Conservation (phyloP, 2,888 invertebrate species). For the Lithodes maja region DNA sequence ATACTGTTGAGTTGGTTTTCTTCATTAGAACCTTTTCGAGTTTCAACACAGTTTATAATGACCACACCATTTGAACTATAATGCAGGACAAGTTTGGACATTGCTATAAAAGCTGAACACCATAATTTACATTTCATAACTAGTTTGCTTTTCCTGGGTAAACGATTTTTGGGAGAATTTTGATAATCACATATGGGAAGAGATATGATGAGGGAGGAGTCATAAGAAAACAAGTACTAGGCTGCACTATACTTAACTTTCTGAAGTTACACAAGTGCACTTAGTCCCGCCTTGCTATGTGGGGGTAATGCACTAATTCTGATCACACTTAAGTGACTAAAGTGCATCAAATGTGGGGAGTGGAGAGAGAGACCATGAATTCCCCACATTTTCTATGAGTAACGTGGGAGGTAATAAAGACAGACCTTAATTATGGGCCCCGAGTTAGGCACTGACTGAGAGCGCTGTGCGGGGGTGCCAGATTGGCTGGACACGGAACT, state of each 20-base stretch:
- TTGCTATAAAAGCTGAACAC: too few species aligned
- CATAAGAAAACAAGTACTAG: background rate
- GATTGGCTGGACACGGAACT: constrained; percentile 77
- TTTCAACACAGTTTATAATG: too few species aligned
- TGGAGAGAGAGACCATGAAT: constrained; percentile 37
- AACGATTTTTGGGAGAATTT: too few species aligned
- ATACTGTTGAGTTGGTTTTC: background rate
- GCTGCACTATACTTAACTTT: constrained; percentile 42
- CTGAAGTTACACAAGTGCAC: background rate
- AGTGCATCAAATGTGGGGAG: constrained; percentile 32
- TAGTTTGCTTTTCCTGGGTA: too few species aligned
- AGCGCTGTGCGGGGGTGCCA: constrained; percentile 72
- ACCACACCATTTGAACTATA: too few species aligned
- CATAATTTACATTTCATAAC: too few species aligned
- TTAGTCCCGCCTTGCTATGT: background rate
- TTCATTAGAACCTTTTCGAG: too few species aligned
- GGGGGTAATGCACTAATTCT: background rate
- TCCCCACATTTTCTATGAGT: too few species aligned
- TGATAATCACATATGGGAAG: too few species aligned
- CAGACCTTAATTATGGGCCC: constrained; percentile 97
- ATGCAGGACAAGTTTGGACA: too few species aligned
- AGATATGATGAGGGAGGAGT: background rate
- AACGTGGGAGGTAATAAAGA: constrained; percentile 43
- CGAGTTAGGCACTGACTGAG: constrained; percentile 77
- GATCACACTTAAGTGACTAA: background rate